These are phyloP conservation scores for Drosophila austrosaltans DNA, from an alignment of 2,888 invertebrate genomes.

Conservation along the genomic window DNA sequence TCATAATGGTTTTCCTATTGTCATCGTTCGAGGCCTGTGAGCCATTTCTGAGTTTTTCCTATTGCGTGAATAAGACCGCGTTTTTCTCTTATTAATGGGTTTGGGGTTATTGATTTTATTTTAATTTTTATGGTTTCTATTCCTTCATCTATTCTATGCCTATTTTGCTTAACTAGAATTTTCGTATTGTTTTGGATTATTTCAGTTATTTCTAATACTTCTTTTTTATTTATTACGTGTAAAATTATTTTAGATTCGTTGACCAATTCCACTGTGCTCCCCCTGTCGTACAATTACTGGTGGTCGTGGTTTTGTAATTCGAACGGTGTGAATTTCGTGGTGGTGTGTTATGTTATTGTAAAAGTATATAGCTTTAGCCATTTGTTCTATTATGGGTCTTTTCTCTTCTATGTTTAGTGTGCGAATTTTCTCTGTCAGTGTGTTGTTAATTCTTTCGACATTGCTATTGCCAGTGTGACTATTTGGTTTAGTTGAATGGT, in stretches of 20 bases:
- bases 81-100: background rate
- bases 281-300: background rate
- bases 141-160: background rate
- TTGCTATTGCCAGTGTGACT: constrained; percentile 1
- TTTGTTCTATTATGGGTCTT: constrained; percentile 9
- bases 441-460: background rate
- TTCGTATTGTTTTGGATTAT: background rate
- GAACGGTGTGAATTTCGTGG: background rate
- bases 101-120: background rate
- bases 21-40: too few species aligned
- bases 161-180: background rate
- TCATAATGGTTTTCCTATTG: background rate
- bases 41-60: background rate
- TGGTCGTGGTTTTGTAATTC: background rate
- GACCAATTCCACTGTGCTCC: background rate
- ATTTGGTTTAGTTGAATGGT: background rate
- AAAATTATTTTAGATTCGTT: background rate
- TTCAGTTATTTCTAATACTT: background rate
- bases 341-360: background rate
- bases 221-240: background rate
- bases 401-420: background rate
- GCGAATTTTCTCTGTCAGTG: background rate
- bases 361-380: background rate
- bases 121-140: background rate
- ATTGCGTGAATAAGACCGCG: background rate